Percentiles rank a stretch among this genome's conserved stretches.
phyloP scores from a whole-genome alignment of 2,113 vertebrate species.

The Tamias sibiricus region DNA sequence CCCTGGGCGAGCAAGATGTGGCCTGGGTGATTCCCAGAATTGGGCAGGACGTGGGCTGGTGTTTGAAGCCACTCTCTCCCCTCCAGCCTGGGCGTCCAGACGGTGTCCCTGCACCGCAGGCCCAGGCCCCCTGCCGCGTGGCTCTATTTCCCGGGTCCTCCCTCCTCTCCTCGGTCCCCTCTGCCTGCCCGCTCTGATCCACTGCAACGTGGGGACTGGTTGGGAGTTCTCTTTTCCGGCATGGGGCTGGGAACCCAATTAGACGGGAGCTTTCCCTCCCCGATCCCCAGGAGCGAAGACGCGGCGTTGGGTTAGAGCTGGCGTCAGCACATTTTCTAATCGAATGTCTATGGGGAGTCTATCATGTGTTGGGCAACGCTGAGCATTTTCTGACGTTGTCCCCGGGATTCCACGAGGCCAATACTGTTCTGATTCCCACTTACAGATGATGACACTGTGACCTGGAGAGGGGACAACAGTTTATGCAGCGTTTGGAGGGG shows the following conservation, averaged over 20 bases:
- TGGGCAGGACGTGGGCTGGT: neutral
- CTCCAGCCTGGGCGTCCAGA: neutral
- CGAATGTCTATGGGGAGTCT: neutral
- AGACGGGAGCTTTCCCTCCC: neutral
- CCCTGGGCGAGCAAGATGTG: too few species aligned
- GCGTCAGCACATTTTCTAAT: neutral
- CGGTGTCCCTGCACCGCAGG: fast-evolving
- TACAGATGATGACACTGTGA: neutral
- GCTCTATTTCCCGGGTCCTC: neutral
- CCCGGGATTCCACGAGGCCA: neutral
- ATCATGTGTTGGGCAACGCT: fast-evolving
- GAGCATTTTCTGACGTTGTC: neutral
- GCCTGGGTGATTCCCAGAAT: neutral
- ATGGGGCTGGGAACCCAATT: neutral
- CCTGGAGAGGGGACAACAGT: neutral
- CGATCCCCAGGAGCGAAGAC: neutral
- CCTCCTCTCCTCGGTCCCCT: too few species aligned
- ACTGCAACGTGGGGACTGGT: too few species aligned
- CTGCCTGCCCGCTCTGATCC: neutral
- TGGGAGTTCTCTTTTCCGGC: neutral
- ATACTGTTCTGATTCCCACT: neutral
- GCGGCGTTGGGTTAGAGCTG: neutral
- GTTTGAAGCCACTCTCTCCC: neutral
- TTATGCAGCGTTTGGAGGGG: neutral
- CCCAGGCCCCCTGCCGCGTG: fast-evolving